phyloP scores from a whole-genome alignment of 1,140 invertebrate species.

The Nebria ingens region DNA sequence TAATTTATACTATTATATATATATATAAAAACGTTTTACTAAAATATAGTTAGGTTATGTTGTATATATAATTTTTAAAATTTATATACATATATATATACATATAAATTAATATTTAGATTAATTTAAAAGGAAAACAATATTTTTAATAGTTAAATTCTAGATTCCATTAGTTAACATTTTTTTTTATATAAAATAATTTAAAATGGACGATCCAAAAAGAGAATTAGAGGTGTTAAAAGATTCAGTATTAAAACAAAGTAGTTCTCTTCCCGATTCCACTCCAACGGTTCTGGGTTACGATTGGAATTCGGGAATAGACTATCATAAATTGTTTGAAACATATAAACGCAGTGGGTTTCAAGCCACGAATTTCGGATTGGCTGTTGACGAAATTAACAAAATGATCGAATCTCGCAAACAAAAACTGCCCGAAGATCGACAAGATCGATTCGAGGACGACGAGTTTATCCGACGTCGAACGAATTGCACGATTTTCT shows the following conservation, averaged over 20 bases:
- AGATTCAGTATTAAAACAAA: constrained; percentile 55
- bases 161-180: no score
- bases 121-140: no score
- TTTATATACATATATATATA: no score
- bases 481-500: constrained; percentile 88
- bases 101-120: no score
- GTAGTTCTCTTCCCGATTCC: constrained; percentile 44
- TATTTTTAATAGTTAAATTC: no score
- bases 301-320: constrained; percentile 86
- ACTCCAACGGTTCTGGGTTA: constrained; percentile 65
- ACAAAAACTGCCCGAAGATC: constrained; percentile 51
- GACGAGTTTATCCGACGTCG: constrained; percentile 71
- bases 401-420: constrained; percentile 75
- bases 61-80: no score
- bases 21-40: no score
- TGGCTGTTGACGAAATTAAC: constrained; percentile 83
- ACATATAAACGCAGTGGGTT: constrained; percentile 80
- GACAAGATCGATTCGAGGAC: constrained; percentile 54
- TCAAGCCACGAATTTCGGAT: constrained; percentile 91
- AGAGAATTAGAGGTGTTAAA: constrained; percentile 40
- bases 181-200: no score
- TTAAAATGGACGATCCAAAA: not conserved
- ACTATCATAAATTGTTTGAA: constrained; percentile 76
- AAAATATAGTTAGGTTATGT: no score
- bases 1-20: no score